phyloP scores from a whole-genome alignment of 1,140 invertebrate species.

The Coboldia fuscipes region DNA sequence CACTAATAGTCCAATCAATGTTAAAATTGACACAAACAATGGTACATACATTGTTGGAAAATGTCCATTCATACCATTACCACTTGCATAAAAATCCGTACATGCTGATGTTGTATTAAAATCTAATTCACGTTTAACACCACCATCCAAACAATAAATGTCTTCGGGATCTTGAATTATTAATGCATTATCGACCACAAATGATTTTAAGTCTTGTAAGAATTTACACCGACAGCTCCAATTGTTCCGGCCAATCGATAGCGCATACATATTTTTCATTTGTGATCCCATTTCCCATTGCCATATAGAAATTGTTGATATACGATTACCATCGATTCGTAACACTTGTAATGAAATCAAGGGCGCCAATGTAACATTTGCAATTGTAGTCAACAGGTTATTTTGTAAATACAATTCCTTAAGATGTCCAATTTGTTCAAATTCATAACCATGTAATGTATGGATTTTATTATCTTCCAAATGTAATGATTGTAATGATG shows the following conservation, averaged over 20 bases:
- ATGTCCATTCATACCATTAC: slow-evolving; percentile 61
- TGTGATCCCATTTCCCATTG: slow-evolving; percentile 34
- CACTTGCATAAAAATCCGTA: slow-evolving; percentile 61
- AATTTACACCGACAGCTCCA: slow-evolving; percentile 85
- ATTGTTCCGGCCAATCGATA: slow-evolving; percentile 56
- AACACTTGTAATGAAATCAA: slow-evolving; percentile 59
- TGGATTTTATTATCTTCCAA: slow-evolving; percentile 65
- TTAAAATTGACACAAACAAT: slow-evolving; percentile 56
- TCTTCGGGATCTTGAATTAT: slow-evolving; percentile 56
- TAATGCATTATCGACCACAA: slow-evolving; percentile 58
- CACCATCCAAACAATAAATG: slow-evolving; percentile 50
- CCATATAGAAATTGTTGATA: slow-evolving; percentile 67
- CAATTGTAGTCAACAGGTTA: slow-evolving; percentile 56
- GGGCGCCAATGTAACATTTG: slow-evolving; percentile 57
- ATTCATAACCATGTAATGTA: slow-evolving; percentile 69
- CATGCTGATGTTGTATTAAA: slow-evolving; percentile 55
- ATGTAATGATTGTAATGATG: slow-evolving; percentile 58
- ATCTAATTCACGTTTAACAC: slow-evolving; percentile 41
- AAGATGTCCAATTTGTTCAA: slow-evolving; percentile 59
- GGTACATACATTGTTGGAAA: slow-evolving; percentile 66
- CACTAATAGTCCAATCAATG: slow-evolving; percentile 43
- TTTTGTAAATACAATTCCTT: slow-evolving; percentile 73
- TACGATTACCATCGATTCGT: slow-evolving; percentile 60
- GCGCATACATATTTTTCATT: slow-evolving; percentile 34
- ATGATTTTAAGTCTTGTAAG: slow-evolving; percentile 61